Base-by-base conservation (phyloP, 2,113 vertebrate genomes). In the Chionis minor region DNA sequence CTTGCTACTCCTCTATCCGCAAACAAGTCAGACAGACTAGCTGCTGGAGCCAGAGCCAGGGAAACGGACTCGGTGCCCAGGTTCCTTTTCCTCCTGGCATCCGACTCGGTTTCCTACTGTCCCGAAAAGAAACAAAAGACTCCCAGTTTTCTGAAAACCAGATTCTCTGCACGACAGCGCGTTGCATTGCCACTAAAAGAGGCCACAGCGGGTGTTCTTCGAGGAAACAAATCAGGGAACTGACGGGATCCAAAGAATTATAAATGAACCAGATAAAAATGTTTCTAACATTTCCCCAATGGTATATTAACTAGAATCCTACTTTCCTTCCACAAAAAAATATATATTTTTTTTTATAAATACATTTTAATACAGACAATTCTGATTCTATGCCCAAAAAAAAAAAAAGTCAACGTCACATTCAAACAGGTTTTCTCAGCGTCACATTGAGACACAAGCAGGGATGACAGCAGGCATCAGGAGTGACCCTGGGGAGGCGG, bases 301-400 rank as follows among this genome's bases (percentile, higher is more conserved):
- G 67, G 35, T 74, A 67, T 26, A 91, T 35, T 83, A 89, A 94
- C 81, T 94, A 95, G 70, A 92, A 90, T 86, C 86, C 91, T 97
- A 90, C 92, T 97, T 70, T 94, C 78, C 86, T 94, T 90, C 96
- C 93, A 94, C 97, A 95, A 97, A 96, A 97, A 96, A 97, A 97
- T 78, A 95, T 92, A 28, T 54, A 88, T 92, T 95, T 93, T 51
- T 70, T 91, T 92, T 96, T 95, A 97, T 96, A 97, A 97, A 97
- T 96, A 97, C 95, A 94, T 88, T 96, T 97, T 95, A 85, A 95
- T 94, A 95, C 88, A 97, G 97, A 94, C 94, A 92, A 91, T 82
- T 92, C 78, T 80, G 88, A 84, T 62, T 72, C 93, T 97, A 93
- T 81, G 93, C 90, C 5, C 40, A 40, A 63, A 42, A 63, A 40